Evolutionary conservation across 2,888 invertebrate genomes (phyloP), one percentile per base, ranked within the genome.

Genomic region (Himalopsyche anomala): DNA sequence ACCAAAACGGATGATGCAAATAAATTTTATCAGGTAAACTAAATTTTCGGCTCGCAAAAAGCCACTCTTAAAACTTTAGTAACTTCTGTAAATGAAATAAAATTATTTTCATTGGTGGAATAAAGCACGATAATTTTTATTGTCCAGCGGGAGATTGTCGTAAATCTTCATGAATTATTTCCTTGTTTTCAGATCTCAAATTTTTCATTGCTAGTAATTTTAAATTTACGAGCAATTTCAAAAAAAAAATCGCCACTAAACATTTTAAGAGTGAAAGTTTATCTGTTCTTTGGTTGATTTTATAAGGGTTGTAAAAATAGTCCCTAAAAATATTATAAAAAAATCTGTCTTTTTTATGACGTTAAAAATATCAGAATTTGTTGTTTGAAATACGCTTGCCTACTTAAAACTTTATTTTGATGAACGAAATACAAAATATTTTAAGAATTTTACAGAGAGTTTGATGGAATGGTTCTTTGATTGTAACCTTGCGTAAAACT

Each of bases 21-120:
- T 74, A 74, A 74, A 74, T 74, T 74, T 74, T 74, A 36, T 74
- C 74, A 74, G 74, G 74, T 74, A 74, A 74, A 36, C 36, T 36
- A 28, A 74, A 36, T 28, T 28, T 19, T 74, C 74, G 36, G 36
- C 19, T 74, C 36, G 38, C 19, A 62, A 62, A 28, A 62, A 62
- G 62, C 62, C 28, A 62, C 19, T 62, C 9, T 62, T 19, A 28
- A 62, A 62, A 19, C 62, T 62, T 62, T 62, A 62, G 19, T 62
- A 17, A 56, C 69, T 69, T 69, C 28, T 69, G n/a, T 28, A 74
- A 74, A 74, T 74, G 36, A 74, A 74, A 74, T 74, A 74, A 38
- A 74, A 74, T 74, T 74, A 74, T 74, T 74, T 74, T 74, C 74
- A 74, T 74, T 38, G 74, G 74, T 15, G 15, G 74, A 74, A 74